A percentile compares a stretch with the other conserved stretches of the same genome.
Evolutionary conservation across 2,113 vertebrate genomes (phyloP).

Genomic region (Cyprinodon variegatus): DNA sequence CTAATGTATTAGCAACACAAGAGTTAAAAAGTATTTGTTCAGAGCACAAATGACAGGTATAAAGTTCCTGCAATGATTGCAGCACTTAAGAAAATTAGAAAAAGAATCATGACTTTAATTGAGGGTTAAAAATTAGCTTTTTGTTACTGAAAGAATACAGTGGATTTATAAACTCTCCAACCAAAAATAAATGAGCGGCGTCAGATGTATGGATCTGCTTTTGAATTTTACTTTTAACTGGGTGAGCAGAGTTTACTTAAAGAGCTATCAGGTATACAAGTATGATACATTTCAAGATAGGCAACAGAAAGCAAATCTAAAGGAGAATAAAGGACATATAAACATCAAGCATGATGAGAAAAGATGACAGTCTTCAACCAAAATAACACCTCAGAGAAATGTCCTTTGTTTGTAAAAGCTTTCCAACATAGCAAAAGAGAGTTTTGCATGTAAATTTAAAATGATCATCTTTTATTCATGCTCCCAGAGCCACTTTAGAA

Average conservation of each 20-base stretch:
- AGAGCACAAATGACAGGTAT: too few relatives aligned
- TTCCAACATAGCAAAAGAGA: conserved; percentile 10
- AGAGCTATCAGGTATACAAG: conserved; percentile 13
- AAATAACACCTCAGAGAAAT: conserved; percentile 13
- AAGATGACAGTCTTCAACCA: conserved; percentile 12
- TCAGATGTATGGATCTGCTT: neutral
- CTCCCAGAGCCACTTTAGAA: neutral
- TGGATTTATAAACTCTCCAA: conserved; percentile 19
- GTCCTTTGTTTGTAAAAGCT: neutral
- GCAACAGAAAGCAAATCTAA: conserved; percentile 1
- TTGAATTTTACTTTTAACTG: conserved; percentile 1
- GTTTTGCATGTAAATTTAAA: neutral
- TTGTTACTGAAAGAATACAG: conserved; percentile 8
- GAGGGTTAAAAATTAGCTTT: neutral
- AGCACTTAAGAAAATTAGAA: too few relatives aligned
- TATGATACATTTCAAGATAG: conserved; percentile 5
- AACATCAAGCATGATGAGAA: conserved; percentile 5
- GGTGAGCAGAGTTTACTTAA: neutral
- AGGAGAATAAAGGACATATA: neutral
- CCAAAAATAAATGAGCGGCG: neutral
- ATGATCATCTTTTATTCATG: conserved; percentile 4
- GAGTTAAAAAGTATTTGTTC: too few relatives aligned
- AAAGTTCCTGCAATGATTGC: too few relatives aligned
- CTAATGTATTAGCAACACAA: too few relatives aligned
- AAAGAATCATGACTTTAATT: too few relatives aligned